Conservation (phyloP, 2,888 invertebrate genomes). For the Amiota communis region DNA sequence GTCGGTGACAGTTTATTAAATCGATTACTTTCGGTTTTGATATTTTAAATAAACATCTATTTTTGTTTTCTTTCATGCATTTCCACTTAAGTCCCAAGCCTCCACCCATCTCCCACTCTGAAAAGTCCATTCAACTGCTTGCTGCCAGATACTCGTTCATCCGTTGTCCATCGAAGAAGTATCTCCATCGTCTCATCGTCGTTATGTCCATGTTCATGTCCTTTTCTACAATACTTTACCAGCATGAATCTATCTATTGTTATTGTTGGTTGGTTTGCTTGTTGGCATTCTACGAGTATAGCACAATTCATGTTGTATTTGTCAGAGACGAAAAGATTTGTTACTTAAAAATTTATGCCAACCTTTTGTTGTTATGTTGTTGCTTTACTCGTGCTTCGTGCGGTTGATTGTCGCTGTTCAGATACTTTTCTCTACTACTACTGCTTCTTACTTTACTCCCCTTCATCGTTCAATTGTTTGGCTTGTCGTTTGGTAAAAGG, state of each 20-base stretch:
- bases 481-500: background rate
- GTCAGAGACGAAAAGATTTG: conserved; percentile 28
- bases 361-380: background rate
- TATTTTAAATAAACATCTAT: conserved; percentile 67
- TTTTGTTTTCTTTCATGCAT: conserved; percentile 27
- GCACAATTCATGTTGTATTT: conserved; percentile 36
- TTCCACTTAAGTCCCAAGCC: background rate
- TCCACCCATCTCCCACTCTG: background rate
- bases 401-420: background rate
- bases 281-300: conserved; percentile 21
- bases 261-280: conserved; percentile 13
- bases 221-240: background rate
- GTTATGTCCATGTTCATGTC: background rate
- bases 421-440: background rate
- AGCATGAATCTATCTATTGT: background rate
- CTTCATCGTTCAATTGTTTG: background rate
- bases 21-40: conserved; percentile 70
- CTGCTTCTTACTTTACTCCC: background rate
- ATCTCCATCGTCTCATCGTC: background rate
- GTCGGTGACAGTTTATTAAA: conserved; percentile 72
- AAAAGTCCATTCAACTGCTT: background rate
- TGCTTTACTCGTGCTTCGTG: background rate
- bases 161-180: background rate
- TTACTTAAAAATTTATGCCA: conserved; percentile 22
- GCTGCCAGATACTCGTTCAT: background rate